Evolutionary conservation across 1,140 invertebrate species (phyloP).

Genomic region (Ladona fulva): DNA sequence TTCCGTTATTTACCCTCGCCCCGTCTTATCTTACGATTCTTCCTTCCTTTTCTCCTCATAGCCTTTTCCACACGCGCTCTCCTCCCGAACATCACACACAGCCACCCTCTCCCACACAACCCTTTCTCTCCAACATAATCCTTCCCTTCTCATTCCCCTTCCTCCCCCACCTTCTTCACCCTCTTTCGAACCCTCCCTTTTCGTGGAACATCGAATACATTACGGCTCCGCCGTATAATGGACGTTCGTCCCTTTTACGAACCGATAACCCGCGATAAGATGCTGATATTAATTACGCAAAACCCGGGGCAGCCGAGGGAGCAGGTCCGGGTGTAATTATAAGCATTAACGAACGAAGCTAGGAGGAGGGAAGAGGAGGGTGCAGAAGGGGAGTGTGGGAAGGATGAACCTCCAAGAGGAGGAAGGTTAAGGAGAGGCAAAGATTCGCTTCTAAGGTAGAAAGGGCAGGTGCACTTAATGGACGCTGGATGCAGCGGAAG

Average conservation of each 20-base stretch:
- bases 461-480: too few species aligned
- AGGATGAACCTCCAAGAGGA: neutral
- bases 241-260: conserved; percentile 7
- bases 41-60: neutral
- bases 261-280: conserved; percentile 7
- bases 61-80: neutral
- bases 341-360: conserved; percentile 1
- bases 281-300: conserved; percentile 10
- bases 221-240: conserved; percentile 7
- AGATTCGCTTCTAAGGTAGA: too few species aligned
- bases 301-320: conserved; percentile 3
- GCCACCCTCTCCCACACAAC: neutral
- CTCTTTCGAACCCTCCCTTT: neutral
- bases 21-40: conserved; percentile 1
- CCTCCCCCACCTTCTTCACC: neutral
- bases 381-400: neutral
- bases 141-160: neutral
- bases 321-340: conserved; percentile 7
- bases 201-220: conserved; percentile 9
- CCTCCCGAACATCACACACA: neutral
- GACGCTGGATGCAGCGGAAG: too few species aligned
- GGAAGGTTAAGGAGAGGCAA: neutral
- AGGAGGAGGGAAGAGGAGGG: neutral
- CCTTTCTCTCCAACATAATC: neutral
- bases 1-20: neutral